Conservation (phyloP, 2,888 invertebrate genomes). For the Dysmachus trigonus region DNA sequence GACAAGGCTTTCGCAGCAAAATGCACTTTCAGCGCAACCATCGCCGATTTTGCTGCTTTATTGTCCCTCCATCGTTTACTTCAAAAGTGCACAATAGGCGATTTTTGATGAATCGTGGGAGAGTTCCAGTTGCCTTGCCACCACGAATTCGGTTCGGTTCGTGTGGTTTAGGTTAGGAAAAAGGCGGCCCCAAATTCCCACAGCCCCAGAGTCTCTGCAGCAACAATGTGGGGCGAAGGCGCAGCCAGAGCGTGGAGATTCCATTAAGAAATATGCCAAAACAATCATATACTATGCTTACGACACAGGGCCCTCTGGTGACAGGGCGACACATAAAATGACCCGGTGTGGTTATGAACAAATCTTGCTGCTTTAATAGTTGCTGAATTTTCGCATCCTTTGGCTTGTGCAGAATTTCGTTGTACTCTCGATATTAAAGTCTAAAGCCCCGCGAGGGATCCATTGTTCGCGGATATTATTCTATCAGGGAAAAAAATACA, state of each 20-base stretch:
- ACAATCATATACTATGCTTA: background rate
- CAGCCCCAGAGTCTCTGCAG: background rate
- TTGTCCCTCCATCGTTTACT: constrained; percentile 13
- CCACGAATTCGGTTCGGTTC: background rate
- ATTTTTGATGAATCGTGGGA: constrained; percentile 16
- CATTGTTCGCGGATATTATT: background rate
- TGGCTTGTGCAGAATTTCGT: background rate
- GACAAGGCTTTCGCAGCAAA: background rate
- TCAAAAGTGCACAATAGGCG: constrained; percentile 12
- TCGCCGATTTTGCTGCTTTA: constrained; percentile 14
- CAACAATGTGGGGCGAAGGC: background rate
- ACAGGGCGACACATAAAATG: background rate
- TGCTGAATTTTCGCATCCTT: background rate
- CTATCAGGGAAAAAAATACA: background rate
- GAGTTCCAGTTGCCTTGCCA: background rate
- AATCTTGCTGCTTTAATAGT: background rate
- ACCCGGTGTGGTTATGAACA: background rate
- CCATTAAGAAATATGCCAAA: background rate
- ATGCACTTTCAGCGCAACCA: constrained; percentile 9
- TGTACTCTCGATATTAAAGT: background rate
- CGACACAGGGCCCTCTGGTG: background rate
- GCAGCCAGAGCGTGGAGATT: background rate
- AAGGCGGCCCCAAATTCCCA: background rate
- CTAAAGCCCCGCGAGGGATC: background rate
- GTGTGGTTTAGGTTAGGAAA: background rate